Evolutionary conservation across 1,140 invertebrate genomes (phyloP).

Genomic region (Sitophilus oryzae): DNA sequence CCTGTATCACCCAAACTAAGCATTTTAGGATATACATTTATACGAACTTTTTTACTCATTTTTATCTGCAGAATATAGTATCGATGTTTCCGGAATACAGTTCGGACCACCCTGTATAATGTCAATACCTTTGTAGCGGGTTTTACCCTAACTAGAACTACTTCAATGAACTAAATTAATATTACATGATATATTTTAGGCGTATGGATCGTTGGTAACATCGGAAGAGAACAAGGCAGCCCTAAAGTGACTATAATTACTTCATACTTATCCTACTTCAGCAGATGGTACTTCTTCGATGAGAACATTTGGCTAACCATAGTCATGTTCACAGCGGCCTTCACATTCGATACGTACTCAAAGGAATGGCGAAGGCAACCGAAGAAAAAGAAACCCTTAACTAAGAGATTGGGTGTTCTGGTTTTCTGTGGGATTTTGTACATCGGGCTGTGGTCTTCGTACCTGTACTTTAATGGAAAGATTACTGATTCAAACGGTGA

Average conservation of each 20-base stretch:
- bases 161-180: neutral
- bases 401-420: constrained; percentile 49
- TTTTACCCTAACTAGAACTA: neutral
- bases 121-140: no score
- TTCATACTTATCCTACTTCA: constrained; percentile 61
- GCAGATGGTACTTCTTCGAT: constrained; percentile 59
- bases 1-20: no score
- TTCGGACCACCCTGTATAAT: no score
- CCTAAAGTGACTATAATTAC: constrained; percentile 59
- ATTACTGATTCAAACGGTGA: constrained; percentile 82
- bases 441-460: constrained; percentile 65
- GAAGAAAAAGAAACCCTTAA: constrained; percentile 46
- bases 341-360: constrained; percentile 65
- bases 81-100: neutral
- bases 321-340: constrained; percentile 57
- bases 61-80: no score
- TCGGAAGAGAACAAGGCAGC: constrained; percentile 62
- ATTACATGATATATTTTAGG: constrained; percentile 53
- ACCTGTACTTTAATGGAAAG: constrained; percentile 84
- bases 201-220: constrained; percentile 84
- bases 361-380: constrained; percentile 71
- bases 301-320: constrained; percentile 60
- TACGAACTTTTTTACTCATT: no score
- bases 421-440: constrained; percentile 61
- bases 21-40: no score